Evolutionary conservation across 1,140 invertebrate species (phyloP).

Genomic region (Cardiocondyla obscurior): DNA sequence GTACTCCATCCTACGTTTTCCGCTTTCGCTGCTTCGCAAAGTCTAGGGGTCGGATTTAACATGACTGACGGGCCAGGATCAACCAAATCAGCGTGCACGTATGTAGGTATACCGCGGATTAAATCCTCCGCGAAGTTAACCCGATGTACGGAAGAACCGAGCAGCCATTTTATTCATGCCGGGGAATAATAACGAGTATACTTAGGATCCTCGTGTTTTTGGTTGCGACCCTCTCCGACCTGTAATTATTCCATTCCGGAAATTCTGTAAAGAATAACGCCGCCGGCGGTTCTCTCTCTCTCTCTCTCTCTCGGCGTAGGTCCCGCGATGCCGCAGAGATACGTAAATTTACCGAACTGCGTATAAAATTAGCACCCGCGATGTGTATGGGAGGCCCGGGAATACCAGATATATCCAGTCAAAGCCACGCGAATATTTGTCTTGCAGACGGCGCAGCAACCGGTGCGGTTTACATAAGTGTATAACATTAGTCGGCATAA

Average conservation of each 20-base stretch:
- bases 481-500: constrained; percentile 73
- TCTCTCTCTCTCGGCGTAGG: background rate
- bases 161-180: constrained; percentile 27
- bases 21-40: constrained; percentile 44
- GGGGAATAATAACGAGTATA: constrained; percentile 49
- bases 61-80: constrained; percentile 62
- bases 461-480: constrained; percentile 69
- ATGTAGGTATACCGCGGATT: constrained; percentile 56
- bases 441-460: constrained; percentile 69
- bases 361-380: constrained; percentile 59
- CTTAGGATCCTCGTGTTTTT: constrained; percentile 28
- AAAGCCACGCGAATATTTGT: constrained; percentile 76
- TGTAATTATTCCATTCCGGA: constrained; percentile 42
- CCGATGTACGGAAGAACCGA: constrained; percentile 36
- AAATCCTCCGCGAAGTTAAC: constrained; percentile 59
- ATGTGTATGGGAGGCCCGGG: constrained; percentile 8
- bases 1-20: constrained; percentile 43
- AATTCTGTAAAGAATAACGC: constrained; percentile 30
- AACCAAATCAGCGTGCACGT: constrained; percentile 64
- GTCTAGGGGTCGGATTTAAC: constrained; percentile 65
- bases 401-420: constrained; percentile 64
- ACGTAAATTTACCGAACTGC: constrained; percentile 20
- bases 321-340: background rate
- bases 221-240: background rate
- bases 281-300: too few relatives aligned